Percentiles rank a stretch among this genome's conserved stretches.
Evolutionary conservation across 2,888 invertebrate species (phyloP).

Genomic region (Balanococcus diminutus): DNA sequence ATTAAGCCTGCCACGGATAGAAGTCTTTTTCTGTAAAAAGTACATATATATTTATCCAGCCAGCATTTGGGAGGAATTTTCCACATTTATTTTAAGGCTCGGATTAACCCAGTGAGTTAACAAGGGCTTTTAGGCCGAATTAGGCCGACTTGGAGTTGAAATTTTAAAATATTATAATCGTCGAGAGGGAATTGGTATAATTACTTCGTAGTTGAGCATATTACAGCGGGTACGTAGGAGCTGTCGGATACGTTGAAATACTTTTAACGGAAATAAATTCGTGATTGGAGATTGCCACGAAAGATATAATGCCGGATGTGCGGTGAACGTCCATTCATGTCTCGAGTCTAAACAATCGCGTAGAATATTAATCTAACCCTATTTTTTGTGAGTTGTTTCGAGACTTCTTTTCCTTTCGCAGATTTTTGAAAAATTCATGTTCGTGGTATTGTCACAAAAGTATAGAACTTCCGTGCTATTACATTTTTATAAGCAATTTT

Average conservation of each 20-base stretch:
- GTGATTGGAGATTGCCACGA: neutral
- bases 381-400: no score
- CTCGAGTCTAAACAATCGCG: neutral
- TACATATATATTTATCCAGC: neutral
- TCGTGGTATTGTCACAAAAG: no score
- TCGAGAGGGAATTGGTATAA: no score
- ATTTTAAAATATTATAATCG: neutral
- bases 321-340: neutral
- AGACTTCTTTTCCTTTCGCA: no score
- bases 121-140: neutral
- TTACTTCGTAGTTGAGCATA: neutral
- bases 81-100: neutral
- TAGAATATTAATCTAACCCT: neutral
- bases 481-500: no score
- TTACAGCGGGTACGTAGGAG: neutral
- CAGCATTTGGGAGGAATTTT: neutral
- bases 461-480: no score
- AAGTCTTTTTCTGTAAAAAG: neutral
- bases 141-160: neutral
- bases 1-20: neutral
- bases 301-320: conserved; percentile 13
- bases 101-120: no score
- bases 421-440: no score
- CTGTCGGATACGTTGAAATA: neutral
- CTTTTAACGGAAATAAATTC: conserved; percentile 31